A percentile compares a stretch with the other conserved stretches of the same genome.
Evolutionary conservation across 2,113 vertebrate species (phyloP).

Genomic region (Leucoraja erinaceus): DNA sequence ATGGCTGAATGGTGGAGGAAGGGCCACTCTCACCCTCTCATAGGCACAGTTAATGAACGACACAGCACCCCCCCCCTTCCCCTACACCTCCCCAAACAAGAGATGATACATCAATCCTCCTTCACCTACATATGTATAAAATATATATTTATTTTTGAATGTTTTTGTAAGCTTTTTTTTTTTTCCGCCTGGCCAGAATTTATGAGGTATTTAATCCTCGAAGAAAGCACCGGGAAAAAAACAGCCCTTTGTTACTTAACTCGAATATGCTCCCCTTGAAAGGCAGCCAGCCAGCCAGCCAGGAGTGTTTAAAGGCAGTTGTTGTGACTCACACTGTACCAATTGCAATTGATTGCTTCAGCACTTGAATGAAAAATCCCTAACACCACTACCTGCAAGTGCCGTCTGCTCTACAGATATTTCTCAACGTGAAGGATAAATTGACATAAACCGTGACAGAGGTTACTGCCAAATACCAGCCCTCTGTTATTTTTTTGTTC

Average conservation of each 20-base stretch:
- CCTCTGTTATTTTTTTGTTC: background rate
- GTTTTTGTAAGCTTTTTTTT: background rate
- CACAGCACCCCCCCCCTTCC: constrained; percentile 42
- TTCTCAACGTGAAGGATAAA: background rate
- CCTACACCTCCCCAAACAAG: constrained; percentile 50
- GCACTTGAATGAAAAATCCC: constrained; percentile 15
- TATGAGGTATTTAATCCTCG: background rate
- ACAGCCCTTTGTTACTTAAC: background rate
- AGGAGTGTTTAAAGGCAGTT: background rate
- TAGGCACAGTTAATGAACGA: constrained; percentile 61
- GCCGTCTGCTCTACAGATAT: background rate
- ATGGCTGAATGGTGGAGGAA: constrained; percentile 49
- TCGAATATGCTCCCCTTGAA: background rate
- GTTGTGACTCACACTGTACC: background rate
- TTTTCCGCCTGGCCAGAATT: background rate
- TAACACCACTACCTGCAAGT: background rate
- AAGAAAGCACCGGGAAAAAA: background rate
- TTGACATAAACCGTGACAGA: background rate
- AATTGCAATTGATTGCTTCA: background rate
- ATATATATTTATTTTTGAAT: background rate
- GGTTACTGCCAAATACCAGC: constrained; percentile 8
- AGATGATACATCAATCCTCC: constrained; percentile 55
- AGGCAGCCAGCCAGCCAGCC: background rate
- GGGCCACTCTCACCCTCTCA: constrained; percentile 50
- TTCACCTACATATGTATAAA: background rate